Conservation (phyloP, 2,113 vertebrate genomes). For the Podarcis raffonei region DNA sequence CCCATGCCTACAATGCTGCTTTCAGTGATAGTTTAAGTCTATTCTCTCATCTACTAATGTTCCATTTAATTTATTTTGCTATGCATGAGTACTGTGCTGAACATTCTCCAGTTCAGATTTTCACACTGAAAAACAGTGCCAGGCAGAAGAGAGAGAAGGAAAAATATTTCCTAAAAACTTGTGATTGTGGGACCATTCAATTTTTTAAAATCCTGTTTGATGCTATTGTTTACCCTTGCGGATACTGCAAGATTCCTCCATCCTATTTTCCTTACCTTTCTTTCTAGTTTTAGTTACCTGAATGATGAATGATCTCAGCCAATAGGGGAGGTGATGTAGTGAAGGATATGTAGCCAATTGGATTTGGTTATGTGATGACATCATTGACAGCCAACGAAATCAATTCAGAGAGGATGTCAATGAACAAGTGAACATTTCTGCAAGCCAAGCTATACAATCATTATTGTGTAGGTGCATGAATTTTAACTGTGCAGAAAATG, state of each 20-base stretch:
- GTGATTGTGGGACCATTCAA: too few species aligned
- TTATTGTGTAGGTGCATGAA: background rate
- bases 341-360: background rate
- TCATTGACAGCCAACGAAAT: background rate
- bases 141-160: background rate
- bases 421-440: background rate
- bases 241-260: background rate
- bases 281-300: background rate
- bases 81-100: background rate
- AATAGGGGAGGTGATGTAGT: background rate
- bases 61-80: background rate
- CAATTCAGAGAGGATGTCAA: background rate
- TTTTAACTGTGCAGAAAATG: background rate
- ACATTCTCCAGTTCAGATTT: background rate
- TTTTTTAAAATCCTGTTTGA: background rate
- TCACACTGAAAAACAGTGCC: background rate
- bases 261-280: too few species aligned
- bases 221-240: background rate
- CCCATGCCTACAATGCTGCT: background rate
- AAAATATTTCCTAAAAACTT: background rate
- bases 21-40: background rate
- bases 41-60: constrained; percentile 19
- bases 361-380: background rate
- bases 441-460: background rate
- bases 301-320: background rate